Percentiles rank a stretch among this genome's conserved stretches.
Evolutionary conservation across 2,113 vertebrate genomes (phyloP).

Genomic region (Lonchura striata): DNA sequence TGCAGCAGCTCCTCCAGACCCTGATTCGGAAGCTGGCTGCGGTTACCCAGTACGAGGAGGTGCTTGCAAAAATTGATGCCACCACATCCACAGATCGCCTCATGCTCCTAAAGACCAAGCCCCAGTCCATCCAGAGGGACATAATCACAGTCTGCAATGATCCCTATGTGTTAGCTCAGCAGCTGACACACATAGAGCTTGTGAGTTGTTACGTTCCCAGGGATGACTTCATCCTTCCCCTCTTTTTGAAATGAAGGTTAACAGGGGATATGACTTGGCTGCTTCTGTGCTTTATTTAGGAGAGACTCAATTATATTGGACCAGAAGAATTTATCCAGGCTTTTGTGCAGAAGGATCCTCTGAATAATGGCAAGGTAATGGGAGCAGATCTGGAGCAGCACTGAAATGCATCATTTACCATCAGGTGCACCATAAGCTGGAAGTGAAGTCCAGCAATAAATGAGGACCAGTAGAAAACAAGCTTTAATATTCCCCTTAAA

Average conservation of each 20-base stretch:
- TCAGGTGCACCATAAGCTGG: not conserved
- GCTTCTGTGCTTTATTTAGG: slow-evolving; percentile 72
- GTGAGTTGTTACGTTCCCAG: slow-evolving; percentile 68
- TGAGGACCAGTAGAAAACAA: not conserved
- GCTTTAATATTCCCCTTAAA: not conserved
- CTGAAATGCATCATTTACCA: not conserved
- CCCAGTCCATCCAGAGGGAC: slow-evolving; percentile 86
- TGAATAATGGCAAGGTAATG: slow-evolving; percentile 90
- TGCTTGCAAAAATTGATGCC: slow-evolving; percentile 85
- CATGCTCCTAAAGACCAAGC: slow-evolving; percentile 83
- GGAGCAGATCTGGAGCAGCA: not conserved
- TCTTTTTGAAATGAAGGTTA: not conserved
- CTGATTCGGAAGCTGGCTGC: slow-evolving; percentile 85
- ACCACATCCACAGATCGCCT: slow-evolving; percentile 80
- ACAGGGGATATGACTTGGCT: not conserved
- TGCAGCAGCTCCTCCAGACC: slow-evolving; percentile 85
- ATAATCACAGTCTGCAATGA: slow-evolving; percentile 89
- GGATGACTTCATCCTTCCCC: not conserved
- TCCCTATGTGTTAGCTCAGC: slow-evolving; percentile 89
- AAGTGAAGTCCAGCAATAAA: not conserved
- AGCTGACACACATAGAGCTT: slow-evolving; percentile 94
- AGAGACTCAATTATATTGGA: slow-evolving; percentile 92
- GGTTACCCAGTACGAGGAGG: slow-evolving; percentile 90
- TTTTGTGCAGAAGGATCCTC: slow-evolving; percentile 87
- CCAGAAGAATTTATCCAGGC: slow-evolving; percentile 95